Evolutionary conservation across 1,140 invertebrate species (phyloP), one percentile per base, ranked within the genome.

Genomic region (Plodia interpunctella): DNA sequence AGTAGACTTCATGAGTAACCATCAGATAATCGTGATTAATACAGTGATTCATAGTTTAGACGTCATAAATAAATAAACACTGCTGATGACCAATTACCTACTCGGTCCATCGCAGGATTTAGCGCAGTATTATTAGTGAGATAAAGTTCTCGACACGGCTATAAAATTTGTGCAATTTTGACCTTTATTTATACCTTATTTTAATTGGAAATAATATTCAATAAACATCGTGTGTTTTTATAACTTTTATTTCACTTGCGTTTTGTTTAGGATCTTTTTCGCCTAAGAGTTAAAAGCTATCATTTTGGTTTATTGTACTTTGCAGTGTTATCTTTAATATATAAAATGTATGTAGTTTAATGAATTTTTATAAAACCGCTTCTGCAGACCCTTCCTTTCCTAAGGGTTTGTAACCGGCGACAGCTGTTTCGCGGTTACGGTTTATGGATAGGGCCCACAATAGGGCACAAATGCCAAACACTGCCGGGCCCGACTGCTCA

Each of bases 401-500:
- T 44, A 44, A 44, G 5, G 30, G 11, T 44, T 44, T 15, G 38
- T n/a, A 5, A 44, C 30, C 30, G 21, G n/a, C 38, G n/a, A 13
- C 38, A 44, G 38, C 38, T 44, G 38, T 44, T 44, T 15, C 38
- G 38, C 15, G 38, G 38, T 44, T 17, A 44, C 15, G 13, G 38
- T 44, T 2, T 44, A 44, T 44, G 15, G 38, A 5, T 44, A n/a
- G 38, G 38, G 38, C 15, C 38, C 38, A n/a, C n/a, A n/a, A n/a
- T n/a, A n/a, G n/a, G n/a, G n/a, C 38, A 15, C 38, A 44, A 44
- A 44, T 44, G 38, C 38, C 38, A 44, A 44, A 44, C 15, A 17
- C 15, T 44, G 38, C 38, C 15, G 10, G n/a, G 30, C 30, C 15
- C 38, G 38, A n/a, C 38, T 44, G 38, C 13, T 44, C 38, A 44